A percentile compares a stretch with the other conserved stretches of the same genome.
phyloP scores from a whole-genome alignment of 2,797 vertebrate species.

The Brachymystax lenok region DNA sequence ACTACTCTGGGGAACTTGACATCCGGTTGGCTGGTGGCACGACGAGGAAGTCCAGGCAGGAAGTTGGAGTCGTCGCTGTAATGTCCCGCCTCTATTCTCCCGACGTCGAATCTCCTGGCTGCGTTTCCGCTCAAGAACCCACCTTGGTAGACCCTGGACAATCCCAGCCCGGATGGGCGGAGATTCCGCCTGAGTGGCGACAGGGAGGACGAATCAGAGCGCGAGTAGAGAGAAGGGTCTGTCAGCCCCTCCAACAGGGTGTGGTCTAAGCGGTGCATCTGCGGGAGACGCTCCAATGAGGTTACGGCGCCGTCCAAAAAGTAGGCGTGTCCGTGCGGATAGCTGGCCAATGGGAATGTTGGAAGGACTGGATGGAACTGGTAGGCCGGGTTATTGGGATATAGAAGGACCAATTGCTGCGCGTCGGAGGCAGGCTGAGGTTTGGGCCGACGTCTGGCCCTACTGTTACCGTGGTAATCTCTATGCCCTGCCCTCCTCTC shows the following conservation, averaged over 20 bases:
- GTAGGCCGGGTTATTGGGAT: conserved; percentile 73
- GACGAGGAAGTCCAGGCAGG: conserved; percentile 78
- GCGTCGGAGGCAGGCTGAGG: conserved; percentile 62
- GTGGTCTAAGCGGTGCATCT: conserved; percentile 43
- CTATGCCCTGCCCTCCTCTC: conserved; percentile 33
- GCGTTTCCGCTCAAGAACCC: conserved; percentile 35
- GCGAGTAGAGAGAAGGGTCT: conserved; percentile 44
- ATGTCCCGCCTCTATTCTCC: conserved; percentile 70
- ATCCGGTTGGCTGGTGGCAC: conserved; percentile 86
- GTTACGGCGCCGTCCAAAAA: conserved; percentile 67
- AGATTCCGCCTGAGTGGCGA: conserved; percentile 62
- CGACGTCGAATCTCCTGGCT: conserved; percentile 54
- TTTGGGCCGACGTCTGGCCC: conserved; percentile 60
- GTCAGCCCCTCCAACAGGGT: conserved; percentile 56
- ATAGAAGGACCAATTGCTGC: conserved; percentile 81
- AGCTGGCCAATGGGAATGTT: conserved; percentile 60
- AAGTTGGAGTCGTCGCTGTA: conserved; percentile 78
- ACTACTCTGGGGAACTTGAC: conserved; percentile 82
- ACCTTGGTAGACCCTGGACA: conserved; percentile 54
- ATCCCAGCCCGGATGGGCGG: conserved; percentile 49
- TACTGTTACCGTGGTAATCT: conserved; percentile 50
- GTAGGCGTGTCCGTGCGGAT: conserved; percentile 53
- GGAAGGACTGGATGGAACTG: conserved; percentile 76
- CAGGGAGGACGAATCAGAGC: conserved; percentile 46
- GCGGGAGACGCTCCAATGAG: conserved; percentile 77